Base-by-base conservation (phyloP, 2,888 invertebrate genomes). In the Xanthia icteritia region DNA sequence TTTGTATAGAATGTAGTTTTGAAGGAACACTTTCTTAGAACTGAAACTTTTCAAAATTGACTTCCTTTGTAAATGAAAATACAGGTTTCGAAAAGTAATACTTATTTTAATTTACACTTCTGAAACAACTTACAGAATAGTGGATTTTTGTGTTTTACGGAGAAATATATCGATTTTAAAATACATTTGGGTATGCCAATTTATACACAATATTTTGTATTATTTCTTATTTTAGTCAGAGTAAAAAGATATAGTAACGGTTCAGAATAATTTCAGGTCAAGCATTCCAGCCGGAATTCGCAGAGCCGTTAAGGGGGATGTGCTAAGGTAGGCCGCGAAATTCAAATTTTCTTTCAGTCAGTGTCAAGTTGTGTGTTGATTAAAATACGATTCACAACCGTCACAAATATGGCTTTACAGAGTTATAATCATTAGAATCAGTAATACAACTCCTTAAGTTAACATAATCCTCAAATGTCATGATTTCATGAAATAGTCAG, bases 221-320 rank as follows among this genome's bases (percentile, higher is more conserved):
- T 36, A 8, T 8, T 15, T 27, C 13, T 9, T 39, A 27, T 20
- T 15, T n/a, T 42, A 27, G 11, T 11, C 23, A 23, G 23, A 58
- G 5, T 20, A 42, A 5, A 0, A 45, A 5, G 5, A 56, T 56
- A 5, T 42, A 36, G 13, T 48, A 61, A 73, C 6, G 58, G n/a
- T 56, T 42, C 15, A 15, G 5, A 45, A 31, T n/a, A 45, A 77
- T 84, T 94, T 76, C 96, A 98, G 98, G 98, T 91, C 97, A 97
- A 93, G 97, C 98, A 83, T 98, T 98, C 94, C 98, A 98, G 94
- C 99, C 99, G 36, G 98, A 98, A 94, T 99, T 99, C 92, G 97
- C 97, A 78, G 98, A 98, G 91, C 98, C 98, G 61, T 97, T 99
- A 92, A 31, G 31, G 31, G 31, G 31, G n/a, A n/a, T n/a, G n/a